These are phyloP conservation scores for Drosophila sturtevanti DNA, from an alignment of 1,140 invertebrate species.

Conservation along the genomic window DNA sequence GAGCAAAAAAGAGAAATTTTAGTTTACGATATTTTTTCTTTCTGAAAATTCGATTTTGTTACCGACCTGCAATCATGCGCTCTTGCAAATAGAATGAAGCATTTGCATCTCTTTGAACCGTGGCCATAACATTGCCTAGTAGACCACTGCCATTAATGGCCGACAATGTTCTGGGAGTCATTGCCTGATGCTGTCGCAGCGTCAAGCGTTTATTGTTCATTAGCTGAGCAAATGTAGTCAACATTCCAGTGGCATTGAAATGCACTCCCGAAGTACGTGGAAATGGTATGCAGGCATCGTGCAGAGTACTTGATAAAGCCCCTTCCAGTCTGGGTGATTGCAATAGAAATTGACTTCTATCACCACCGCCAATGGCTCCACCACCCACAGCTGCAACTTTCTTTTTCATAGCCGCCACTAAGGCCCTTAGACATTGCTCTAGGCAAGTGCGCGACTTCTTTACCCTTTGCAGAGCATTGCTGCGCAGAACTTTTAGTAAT, in stretches of 20 bases:
- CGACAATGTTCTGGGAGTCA: slow-evolving; percentile 86
- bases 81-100: slow-evolving; percentile 93
- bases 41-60: too few relatives aligned
- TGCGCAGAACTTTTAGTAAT: slow-evolving; percentile 88
- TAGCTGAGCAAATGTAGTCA: slow-evolving; percentile 93
- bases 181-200: slow-evolving; percentile 65
- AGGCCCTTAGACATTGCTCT: slow-evolving; percentile 90
- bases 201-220: slow-evolving; percentile 87
- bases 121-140: slow-evolving; percentile 84
- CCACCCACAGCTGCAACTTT: slow-evolving; percentile 50
- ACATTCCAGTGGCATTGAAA: slow-evolving; percentile 93
- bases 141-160: slow-evolving; percentile 85
- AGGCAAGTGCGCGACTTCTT: slow-evolving; percentile 91
- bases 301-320: slow-evolving; percentile 83
- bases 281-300: slow-evolving; percentile 95
- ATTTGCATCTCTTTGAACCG: slow-evolving; percentile 84
- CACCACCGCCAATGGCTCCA: slow-evolving; percentile 36
- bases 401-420: slow-evolving; percentile 88
- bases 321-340: slow-evolving; percentile 80
- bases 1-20: not conserved
- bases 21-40: too few relatives aligned
- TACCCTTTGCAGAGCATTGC: slow-evolving; percentile 89
- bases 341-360: slow-evolving; percentile 80
- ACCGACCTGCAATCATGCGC: slow-evolving; percentile 84
- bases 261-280: slow-evolving; percentile 96